Conservation (phyloP, 30 jellyfish, hydroid and myxozoan genomes). For the Hydractinia echinata region DNA sequence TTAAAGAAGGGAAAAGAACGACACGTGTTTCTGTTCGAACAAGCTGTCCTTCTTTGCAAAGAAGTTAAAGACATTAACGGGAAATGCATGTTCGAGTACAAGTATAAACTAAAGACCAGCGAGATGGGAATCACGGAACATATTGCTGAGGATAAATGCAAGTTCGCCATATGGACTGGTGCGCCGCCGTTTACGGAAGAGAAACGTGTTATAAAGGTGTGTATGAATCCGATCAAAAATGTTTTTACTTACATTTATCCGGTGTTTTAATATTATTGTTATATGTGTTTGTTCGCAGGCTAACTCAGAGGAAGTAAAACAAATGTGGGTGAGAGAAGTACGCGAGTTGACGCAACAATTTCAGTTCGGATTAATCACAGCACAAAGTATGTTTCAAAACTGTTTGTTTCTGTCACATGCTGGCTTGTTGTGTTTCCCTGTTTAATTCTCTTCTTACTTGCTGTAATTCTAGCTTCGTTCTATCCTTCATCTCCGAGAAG, state of each 20-base stretch:
- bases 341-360: slow-evolving; percentile 78
- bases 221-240: neutral
- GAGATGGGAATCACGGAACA: slow-evolving; percentile 96
- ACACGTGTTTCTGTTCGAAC: slow-evolving; percentile 90
- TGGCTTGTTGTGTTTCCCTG: neutral
- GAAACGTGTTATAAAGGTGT: slow-evolving; percentile 67
- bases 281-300: slow-evolving; percentile 50
- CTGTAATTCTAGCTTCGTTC: slow-evolving; percentile 53
- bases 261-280: neutral
- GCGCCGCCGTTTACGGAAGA: slow-evolving; percentile 93
- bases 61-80: slow-evolving; percentile 83
- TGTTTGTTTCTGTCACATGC: neutral
- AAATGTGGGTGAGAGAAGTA: slow-evolving; percentile 85
- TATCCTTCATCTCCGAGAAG: slow-evolving; percentile 90
- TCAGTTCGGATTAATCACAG: slow-evolving; percentile 73
- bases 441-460: neutral
- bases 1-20: slow-evolving; percentile 81
- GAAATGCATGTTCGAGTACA: slow-evolving; percentile 60
- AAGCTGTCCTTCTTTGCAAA: slow-evolving; percentile 85
- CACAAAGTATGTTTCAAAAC: slow-evolving; percentile 42
- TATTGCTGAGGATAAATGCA: slow-evolving; percentile 88
- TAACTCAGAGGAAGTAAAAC: slow-evolving; percentile 78
- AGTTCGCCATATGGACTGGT: slow-evolving; percentile 98
- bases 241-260: neutral
- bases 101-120: slow-evolving; percentile 78